These are phyloP conservation scores for Cheilosia vulpina DNA, from an alignment of 2,888 invertebrate genomes.

Conservation along the genomic window DNA sequence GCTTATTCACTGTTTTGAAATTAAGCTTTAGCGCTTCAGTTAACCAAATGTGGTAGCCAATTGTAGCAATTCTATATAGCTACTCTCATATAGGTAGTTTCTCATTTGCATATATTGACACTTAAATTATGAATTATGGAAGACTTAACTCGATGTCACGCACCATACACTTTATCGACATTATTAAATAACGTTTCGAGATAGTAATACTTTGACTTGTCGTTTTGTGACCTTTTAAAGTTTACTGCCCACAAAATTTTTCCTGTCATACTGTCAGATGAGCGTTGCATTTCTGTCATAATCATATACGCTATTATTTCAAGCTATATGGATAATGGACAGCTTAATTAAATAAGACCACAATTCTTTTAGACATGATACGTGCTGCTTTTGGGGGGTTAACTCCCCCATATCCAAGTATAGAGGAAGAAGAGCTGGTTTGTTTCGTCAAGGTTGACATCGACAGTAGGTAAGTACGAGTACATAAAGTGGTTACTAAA, in stretches of 20 bases:
- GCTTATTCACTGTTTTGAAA: slow-evolving; percentile 5
- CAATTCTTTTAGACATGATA: slow-evolving; percentile 26
- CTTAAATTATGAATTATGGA: background rate
- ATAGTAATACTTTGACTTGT: slow-evolving; percentile 26
- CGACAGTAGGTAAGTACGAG: background rate
- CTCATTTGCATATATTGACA: slow-evolving; percentile 27
- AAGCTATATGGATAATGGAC: too few relatives aligned
- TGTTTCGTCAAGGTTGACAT: slow-evolving; percentile 12
- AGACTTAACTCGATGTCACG: slow-evolving; percentile 2
- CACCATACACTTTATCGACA: slow-evolving; percentile 5
- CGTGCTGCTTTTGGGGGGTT: background rate
- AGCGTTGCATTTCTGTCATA: slow-evolving; percentile 46
- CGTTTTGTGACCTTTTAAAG: slow-evolving; percentile 56
- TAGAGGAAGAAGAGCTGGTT: slow-evolving; percentile 38
- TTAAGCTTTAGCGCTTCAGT: slow-evolving; percentile 10
- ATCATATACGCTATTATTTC: background rate
- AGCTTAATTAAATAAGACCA: slow-evolving; percentile 22
- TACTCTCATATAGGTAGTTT: background rate
- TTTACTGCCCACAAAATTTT: slow-evolving; percentile 46
- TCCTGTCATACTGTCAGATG: slow-evolving; percentile 22
- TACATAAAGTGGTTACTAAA: slow-evolving; percentile 3
- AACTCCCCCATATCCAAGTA: background rate
- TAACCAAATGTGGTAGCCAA: slow-evolving; percentile 5
- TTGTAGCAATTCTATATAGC: background rate
- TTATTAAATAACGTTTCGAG: slow-evolving; percentile 33